phyloP scores from a whole-genome alignment of 1,140 invertebrate species.

The Sarcophaga bullata region DNA sequence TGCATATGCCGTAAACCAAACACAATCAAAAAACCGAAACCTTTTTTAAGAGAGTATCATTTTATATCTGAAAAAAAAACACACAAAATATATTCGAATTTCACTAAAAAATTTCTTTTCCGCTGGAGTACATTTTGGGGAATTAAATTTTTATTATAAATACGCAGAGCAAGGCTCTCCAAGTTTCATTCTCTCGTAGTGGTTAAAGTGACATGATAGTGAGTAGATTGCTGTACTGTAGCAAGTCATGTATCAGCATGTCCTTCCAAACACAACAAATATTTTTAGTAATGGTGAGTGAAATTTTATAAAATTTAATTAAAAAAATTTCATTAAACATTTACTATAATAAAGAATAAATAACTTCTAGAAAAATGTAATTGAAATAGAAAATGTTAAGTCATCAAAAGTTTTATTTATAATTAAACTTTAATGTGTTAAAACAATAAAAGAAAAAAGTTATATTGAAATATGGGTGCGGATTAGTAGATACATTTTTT shows the following conservation, averaged over 20 bases:
- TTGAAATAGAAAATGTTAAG: background rate
- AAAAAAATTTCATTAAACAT: constrained; percentile 8
- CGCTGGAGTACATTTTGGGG: background rate
- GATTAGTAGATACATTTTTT: constrained; percentile 40
- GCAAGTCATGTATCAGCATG: constrained; percentile 66
- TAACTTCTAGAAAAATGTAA: no score
- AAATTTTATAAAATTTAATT: background rate
- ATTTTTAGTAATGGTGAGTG: constrained; percentile 64
- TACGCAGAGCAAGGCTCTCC: constrained; percentile 52
- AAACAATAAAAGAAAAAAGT: background rate
- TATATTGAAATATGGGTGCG: constrained; percentile 35
- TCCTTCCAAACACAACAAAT: constrained; percentile 65
- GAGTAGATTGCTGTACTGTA: constrained; percentile 64
- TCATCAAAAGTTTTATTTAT: no score
- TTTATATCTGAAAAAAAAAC: no score
- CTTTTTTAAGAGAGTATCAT: background rate
- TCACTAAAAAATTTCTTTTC: background rate
- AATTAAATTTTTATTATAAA: constrained; percentile 51
- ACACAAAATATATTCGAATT: no score
- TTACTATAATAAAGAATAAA: background rate
- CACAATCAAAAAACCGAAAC: background rate
- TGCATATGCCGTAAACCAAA: no score
- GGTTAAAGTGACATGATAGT: constrained; percentile 67
- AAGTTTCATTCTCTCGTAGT: constrained; percentile 65
- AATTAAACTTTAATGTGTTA: no score